Percentiles rank a stretch among this genome's conserved stretches.
phyloP scores from a whole-genome alignment of 2,113 vertebrate genomes.

The Hipposideros armiger region DNA sequence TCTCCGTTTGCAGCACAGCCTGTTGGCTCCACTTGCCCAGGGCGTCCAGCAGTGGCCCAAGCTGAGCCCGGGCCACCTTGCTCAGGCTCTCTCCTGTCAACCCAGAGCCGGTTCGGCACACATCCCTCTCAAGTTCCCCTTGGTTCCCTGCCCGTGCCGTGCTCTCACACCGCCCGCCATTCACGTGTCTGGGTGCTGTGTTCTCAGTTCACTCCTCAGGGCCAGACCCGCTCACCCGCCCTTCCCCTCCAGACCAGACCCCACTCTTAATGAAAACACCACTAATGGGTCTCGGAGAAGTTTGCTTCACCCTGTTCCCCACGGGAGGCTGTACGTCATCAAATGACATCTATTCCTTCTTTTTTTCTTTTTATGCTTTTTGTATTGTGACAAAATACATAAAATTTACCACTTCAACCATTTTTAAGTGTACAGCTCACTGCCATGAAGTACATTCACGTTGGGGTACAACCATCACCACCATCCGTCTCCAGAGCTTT shows the following conservation, averaged over 20 bases:
- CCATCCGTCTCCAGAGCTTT: neutral
- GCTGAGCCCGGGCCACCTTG: neutral
- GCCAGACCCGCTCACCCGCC: no score
- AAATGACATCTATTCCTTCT: neutral
- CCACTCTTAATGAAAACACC: neutral
- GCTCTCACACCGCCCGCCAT: neutral
- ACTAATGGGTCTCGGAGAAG: no score
- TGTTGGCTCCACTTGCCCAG: neutral
- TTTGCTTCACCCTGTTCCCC: neutral
- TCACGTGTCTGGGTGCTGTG: neutral
- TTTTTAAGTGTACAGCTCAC: fast-evolving
- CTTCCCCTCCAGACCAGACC: neutral
- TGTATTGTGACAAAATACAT: neutral
- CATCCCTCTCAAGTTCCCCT: no score
- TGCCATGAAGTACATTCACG: neutral
- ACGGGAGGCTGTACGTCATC: neutral
- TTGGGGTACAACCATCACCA: fast-evolving
- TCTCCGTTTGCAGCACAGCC: no score
- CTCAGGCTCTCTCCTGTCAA: neutral
- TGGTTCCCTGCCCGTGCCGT: neutral
- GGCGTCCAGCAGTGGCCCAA: neutral
- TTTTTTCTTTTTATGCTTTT: fast-evolving
- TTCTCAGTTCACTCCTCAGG: neutral
- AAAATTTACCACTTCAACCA: no score
- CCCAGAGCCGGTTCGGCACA: neutral